Conservation (phyloP, 1,140 invertebrate species). For the Hypothenemus hampei region DNA sequence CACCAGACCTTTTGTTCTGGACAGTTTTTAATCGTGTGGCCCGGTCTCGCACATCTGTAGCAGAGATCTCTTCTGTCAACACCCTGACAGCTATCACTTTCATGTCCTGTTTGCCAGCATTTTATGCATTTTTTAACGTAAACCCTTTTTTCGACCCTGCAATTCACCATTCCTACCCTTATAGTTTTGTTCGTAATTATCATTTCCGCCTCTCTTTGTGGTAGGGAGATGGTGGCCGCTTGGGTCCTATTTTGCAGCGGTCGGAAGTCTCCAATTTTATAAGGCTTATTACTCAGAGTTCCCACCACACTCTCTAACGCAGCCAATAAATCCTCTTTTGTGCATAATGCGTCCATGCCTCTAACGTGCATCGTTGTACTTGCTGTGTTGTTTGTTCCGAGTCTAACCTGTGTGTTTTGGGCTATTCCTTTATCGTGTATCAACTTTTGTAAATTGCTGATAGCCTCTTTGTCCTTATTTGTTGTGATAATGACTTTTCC, state of each 20-base stretch:
- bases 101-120: conserved; percentile 12
- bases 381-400: neutral
- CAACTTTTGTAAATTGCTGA: neutral
- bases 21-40: conserved; percentile 6
- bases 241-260: neutral
- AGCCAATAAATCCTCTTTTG: neutral
- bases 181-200: neutral
- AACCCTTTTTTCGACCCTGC: conserved; percentile 10
- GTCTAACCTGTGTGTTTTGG: neutral
- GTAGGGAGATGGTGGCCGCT: neutral
- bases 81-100: conserved; percentile 7
- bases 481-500: neutral
- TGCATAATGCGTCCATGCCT: neutral
- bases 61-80: conserved; percentile 15
- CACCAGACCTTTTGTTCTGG: neutral
- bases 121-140: conserved; percentile 8
- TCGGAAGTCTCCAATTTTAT: neutral
- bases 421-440: neutral
- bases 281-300: neutral
- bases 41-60: conserved; percentile 5
- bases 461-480: neutral
- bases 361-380: neutral
- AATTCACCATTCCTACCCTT: neutral
- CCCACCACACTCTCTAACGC: neutral
- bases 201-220: neutral